These are phyloP conservation scores for Gymnoscopelus braueri DNA, from an alignment of 2,797 vertebrate genomes.

Conservation along the genomic window DNA sequence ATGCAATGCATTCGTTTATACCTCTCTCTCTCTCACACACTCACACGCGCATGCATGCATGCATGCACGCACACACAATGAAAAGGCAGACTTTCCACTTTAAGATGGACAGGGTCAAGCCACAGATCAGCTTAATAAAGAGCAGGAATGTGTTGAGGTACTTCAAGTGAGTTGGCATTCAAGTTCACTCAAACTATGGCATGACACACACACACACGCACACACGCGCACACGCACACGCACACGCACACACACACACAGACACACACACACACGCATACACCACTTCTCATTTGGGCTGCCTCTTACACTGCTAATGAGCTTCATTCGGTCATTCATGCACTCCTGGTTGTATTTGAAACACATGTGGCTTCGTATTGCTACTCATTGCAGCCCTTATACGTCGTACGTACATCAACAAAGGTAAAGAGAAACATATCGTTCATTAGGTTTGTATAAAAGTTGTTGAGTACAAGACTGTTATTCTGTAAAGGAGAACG, in stretches of 20 bases:
- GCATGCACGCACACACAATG: constrained; percentile 47
- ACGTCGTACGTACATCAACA: no score
- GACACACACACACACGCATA: constrained; percentile 20
- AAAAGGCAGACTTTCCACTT: constrained; percentile 55
- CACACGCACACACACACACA: constrained; percentile 34
- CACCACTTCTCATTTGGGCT: constrained; percentile 10
- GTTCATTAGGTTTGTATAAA: no score
- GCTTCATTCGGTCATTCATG: constrained; percentile 51
- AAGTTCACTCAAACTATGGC: constrained; percentile 38
- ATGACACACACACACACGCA: constrained; percentile 30
- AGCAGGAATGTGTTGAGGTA: constrained; percentile 59
- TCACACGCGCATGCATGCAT: constrained; percentile 22
- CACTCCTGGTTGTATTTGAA: constrained; percentile 40
- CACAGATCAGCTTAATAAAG: constrained; percentile 65
- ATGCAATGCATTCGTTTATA: constrained; percentile 33
- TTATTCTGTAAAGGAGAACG: no score
- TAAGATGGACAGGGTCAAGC: constrained; percentile 46
- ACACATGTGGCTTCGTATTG: constrained; percentile 34
- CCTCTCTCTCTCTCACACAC: constrained; percentile 23
- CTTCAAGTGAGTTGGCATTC: constrained; percentile 26
- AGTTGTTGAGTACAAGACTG: no score
- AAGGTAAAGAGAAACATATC: no score
- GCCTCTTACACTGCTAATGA: constrained; percentile 62
- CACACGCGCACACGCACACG: constrained; percentile 11
- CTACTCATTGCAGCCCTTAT: no score